Evolutionary conservation across 2,888 invertebrate genomes (phyloP).

Genomic region (Seira sanloemensis): DNA sequence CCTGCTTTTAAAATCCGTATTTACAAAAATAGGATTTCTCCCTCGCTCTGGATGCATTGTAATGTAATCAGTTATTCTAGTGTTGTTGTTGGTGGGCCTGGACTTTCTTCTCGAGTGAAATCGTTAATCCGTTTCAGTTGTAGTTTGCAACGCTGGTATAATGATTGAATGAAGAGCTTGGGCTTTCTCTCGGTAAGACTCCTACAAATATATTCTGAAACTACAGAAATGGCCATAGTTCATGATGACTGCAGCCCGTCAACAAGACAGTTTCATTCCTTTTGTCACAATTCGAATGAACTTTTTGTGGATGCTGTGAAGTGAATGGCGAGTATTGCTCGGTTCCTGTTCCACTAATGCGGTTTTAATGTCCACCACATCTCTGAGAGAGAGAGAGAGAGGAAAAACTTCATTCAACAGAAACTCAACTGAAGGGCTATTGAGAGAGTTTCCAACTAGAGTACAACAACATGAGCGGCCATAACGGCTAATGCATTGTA

Average conservation of each 20-base stretch:
- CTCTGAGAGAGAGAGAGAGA: background rate
- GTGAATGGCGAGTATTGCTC: background rate
- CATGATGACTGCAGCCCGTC: background rate
- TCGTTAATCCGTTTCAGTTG: background rate
- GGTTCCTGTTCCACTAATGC: conserved; percentile 30
- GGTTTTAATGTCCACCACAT: conserved; percentile 50
- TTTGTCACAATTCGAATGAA: conserved; percentile 11
- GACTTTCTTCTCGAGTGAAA: background rate
- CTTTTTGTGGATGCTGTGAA: background rate
- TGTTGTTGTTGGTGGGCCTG: background rate
- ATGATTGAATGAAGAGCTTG: background rate
- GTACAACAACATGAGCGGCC: background rate
- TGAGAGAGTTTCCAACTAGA: background rate
- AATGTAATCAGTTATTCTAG: conserved; percentile 1
- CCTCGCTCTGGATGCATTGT: background rate
- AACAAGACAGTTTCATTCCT: background rate
- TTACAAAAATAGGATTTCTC: background rate
- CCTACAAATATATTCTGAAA: too few relatives aligned
- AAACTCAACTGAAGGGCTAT: background rate
- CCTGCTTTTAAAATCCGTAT: background rate
- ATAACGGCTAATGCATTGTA: too few relatives aligned
- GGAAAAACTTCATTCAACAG: background rate
- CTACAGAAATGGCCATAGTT: background rate
- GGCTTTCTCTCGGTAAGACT: background rate
- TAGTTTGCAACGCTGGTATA: background rate